These are phyloP conservation scores for Oscheius sp. DNA, from an alignment of 2,888 invertebrate species.

Conservation along the genomic window DNA sequence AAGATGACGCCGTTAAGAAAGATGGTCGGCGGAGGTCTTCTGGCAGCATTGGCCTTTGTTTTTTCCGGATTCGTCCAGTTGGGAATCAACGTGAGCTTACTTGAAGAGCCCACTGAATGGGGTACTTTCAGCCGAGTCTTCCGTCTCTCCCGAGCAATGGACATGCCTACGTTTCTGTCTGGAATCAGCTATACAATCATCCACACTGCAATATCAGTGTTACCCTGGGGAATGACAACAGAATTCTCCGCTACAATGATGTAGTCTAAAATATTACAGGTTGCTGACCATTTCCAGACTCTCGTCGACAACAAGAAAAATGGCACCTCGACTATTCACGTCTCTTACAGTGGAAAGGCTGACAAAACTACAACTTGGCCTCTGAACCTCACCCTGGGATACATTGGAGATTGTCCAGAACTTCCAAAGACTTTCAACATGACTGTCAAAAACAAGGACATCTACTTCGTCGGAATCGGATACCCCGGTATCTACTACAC, in stretches of 20 bases:
- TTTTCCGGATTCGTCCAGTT: conserved; percentile 83
- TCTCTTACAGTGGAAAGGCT: neutral
- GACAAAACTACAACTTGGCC: no score
- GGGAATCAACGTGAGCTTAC: conserved; percentile 63
- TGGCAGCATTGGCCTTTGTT: conserved; percentile 87
- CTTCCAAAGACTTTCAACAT: neutral
- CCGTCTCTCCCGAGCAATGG: conserved; percentile 55
- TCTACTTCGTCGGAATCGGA: conserved; percentile 45
- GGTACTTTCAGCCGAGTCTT: conserved; percentile 53
- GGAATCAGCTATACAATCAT: conserved; percentile 50
- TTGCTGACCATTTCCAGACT: neutral
- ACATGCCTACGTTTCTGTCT: conserved; percentile 56
- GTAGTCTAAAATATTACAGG: neutral
- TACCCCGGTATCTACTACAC: conserved; percentile 43
- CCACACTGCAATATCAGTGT: neutral
- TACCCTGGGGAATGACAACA: neutral
- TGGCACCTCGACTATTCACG: conserved; percentile 6
- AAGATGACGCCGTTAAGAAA: conserved; percentile 79
- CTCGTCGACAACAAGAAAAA: conserved; percentile 24
- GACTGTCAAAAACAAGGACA: conserved; percentile 37
- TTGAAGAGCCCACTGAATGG: no score
- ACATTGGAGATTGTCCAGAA: neutral
- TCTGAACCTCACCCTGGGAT: neutral
- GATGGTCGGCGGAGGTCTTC: conserved; percentile 86
- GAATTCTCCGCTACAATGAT: neutral